phyloP scores from a whole-genome alignment of 1,140 invertebrate genomes.

The Gerris buenoi region DNA sequence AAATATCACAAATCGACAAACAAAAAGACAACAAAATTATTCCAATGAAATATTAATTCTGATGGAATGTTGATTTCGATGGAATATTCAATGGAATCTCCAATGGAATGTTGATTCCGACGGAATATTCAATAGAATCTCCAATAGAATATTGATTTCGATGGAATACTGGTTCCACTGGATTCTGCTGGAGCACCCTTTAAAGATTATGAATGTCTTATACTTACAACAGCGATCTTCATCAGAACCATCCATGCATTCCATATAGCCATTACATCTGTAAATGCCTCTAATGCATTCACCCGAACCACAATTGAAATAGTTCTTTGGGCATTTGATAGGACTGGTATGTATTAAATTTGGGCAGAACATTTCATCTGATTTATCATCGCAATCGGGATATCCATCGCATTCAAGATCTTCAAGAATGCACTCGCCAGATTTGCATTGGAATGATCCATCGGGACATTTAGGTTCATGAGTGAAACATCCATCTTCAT shows the following conservation, averaged over 20 bases:
- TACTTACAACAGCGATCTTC: constrained; percentile 26
- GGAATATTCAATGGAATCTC: no score
- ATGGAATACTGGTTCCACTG: no score
- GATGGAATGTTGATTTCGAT: no score
- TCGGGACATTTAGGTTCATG: constrained; percentile 13
- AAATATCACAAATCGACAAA: no score
- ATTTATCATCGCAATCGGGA: constrained; percentile 27
- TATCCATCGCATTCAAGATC: constrained; percentile 25
- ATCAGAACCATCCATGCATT: constrained; percentile 29
- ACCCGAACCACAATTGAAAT: constrained; percentile 12
- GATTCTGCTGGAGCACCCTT: no score
- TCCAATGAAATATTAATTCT: no score
- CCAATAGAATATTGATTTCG: no score
- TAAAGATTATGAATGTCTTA: no score
- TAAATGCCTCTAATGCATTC: constrained; percentile 25
- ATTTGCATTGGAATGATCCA: constrained; percentile 20
- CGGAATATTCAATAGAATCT: no score
- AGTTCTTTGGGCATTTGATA: neutral
- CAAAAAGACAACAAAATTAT: no score
- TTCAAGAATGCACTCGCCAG: constrained; percentile 29
- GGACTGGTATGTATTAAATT: no score
- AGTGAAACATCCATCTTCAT: neutral
- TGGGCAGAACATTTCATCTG: constrained; percentile 26
- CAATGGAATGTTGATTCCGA: no score
- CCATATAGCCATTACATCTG: constrained; percentile 4